These are phyloP conservation scores for Notothenia coriiceps DNA, from an alignment of 2,113 vertebrate species.

Conservation along the genomic window DNA sequence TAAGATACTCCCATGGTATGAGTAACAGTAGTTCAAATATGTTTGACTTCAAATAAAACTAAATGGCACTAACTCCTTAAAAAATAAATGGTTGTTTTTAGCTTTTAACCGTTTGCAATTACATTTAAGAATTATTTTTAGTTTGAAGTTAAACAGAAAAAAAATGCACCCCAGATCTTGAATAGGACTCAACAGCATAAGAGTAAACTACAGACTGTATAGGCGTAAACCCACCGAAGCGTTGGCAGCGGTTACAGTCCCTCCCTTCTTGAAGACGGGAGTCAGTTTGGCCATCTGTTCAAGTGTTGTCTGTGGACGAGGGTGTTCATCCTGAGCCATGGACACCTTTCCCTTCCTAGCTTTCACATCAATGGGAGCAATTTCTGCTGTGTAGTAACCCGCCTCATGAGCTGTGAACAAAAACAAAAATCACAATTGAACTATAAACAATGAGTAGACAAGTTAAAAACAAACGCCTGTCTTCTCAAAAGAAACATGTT, in stretches of 20 bases:
- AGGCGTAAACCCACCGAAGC: slow-evolving; percentile 88
- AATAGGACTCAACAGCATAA: no score
- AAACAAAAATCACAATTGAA: not conserved
- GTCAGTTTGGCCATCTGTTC: slow-evolving; percentile 92
- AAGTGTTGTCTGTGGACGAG: slow-evolving; percentile 91
- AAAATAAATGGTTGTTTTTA: not conserved
- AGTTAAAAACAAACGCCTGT: not conserved
- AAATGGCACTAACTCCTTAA: not conserved
- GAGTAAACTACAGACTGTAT: no score
- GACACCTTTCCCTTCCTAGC: slow-evolving; percentile 90
- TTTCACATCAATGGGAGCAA: slow-evolving; percentile 94
- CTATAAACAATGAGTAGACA: not conserved
- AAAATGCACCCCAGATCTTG: no score
- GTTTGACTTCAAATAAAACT: not conserved
- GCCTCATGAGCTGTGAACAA: slow-evolving; percentile 88
- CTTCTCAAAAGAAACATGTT: not conserved
- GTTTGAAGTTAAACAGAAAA: not conserved
- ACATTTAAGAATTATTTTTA: not conserved
- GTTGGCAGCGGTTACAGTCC: slow-evolving; percentile 95
- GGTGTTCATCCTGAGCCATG: slow-evolving; percentile 93
- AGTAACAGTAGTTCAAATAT: not conserved
- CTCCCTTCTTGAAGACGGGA: slow-evolving; percentile 93
- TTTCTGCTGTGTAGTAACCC: slow-evolving; percentile 90
- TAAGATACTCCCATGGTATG: not conserved
- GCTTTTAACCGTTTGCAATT: not conserved